Evolutionary conservation across 2,113 vertebrate species (phyloP).

Genomic region (Scatophagus argus): DNA sequence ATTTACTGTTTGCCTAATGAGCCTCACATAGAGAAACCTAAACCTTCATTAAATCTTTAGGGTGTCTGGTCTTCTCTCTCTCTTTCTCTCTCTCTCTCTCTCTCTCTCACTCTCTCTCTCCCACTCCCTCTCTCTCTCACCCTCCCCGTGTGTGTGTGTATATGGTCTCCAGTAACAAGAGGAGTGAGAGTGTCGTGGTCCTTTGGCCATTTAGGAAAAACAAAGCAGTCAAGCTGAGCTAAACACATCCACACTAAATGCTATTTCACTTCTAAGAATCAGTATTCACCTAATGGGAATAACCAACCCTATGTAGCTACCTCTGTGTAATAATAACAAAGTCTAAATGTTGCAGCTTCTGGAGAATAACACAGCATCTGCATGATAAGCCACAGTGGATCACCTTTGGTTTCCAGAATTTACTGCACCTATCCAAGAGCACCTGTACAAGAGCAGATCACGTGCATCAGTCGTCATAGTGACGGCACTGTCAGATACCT

Average conservation of each 20-base stretch:
- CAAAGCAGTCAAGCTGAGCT: not conserved
- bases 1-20: constrained; percentile 60
- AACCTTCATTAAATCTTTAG: constrained; percentile 85
- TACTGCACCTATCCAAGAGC: not conserved
- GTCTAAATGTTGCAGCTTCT: not conserved
- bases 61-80: constrained; percentile 60
- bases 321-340: not conserved
- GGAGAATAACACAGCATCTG: not conserved
- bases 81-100: too few relatives aligned
- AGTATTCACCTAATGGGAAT: not conserved
- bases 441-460: constrained; percentile 37
- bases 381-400: not conserved
- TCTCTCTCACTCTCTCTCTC: too few relatives aligned
- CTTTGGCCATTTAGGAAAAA: constrained; percentile 21
- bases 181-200: constrained; percentile 73
- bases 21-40: constrained; percentile 69
- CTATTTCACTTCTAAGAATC: not conserved
- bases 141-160: constrained; percentile 29
- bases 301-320: not conserved
- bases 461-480: constrained; percentile 61
- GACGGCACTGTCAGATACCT: constrained; percentile 59
- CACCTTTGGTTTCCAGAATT: not conserved
- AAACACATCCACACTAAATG: not conserved
- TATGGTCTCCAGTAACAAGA: constrained; percentile 64
- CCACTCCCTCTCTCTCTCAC: too few relatives aligned